Evolutionary conservation across 1,140 invertebrate species (phyloP), one percentile per base, ranked within the genome.

Genomic region (Drusus annulatus): DNA sequence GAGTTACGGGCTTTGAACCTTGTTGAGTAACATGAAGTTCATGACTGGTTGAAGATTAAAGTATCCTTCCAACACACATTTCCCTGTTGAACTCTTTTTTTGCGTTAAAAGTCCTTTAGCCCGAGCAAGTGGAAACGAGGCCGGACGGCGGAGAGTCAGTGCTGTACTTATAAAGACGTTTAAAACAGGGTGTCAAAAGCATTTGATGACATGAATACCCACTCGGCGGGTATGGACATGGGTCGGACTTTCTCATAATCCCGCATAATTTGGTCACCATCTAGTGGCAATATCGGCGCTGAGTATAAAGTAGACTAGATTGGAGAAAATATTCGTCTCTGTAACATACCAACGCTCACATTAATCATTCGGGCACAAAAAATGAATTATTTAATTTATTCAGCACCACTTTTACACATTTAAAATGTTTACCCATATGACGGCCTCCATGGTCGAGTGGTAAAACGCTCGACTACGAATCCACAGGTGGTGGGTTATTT

Each of bases 121-220:
- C 10, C 2, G n/a, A n/a, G 10, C n/a, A 4, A 21, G 54, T 21
- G 19, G 16, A 56, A 17, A 17, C 19, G 19, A 56, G n/a, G 19
- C n/a, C 16, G n/a, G n/a, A 56, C 5, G 5, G 7, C 5, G 5
- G 7, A 56, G n/a, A 56, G 19, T 21, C n/a, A 63, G 17, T 21
- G 15, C 2, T 23, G 19, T 68, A 45, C 31, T 68, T 45, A 17
- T n/a, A 17, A 17, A 17, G 31, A 31, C 25, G 63, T 17, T 31
- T 68, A 36, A 36, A 36, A 68, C 15, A 31, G 36, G 16, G n/a
- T 21, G 16, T 68, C 63, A 68, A 36, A 68, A 68, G 50, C 63
- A 45, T 45, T 45, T 68, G 16, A 68, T 45, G 15, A 68, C 63
- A 68, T 17, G 63, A 68, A 68, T 68, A 68, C 31, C 63, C 63